These are phyloP conservation scores for Cepaea nemoralis DNA, from an alignment of 1,140 invertebrate genomes.

Conservation along the genomic window DNA sequence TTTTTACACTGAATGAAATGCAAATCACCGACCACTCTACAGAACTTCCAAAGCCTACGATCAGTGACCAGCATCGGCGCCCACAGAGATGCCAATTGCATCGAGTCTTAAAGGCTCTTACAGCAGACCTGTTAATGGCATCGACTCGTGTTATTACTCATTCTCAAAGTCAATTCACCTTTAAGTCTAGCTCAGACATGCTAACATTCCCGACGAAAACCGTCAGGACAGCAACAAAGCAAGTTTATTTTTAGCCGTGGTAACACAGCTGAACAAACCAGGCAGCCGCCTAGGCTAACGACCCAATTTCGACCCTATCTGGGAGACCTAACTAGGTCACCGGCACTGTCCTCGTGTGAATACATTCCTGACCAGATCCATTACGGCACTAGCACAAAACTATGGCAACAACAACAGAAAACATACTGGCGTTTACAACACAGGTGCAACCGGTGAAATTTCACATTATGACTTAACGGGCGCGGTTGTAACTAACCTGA, in stretches of 20 bases:
- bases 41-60: too few relatives aligned
- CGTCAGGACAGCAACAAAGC: neutral
- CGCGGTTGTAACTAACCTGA: neutral
- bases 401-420: neutral
- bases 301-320: neutral
- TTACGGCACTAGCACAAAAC: too few relatives aligned
- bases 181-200: neutral
- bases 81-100: too few relatives aligned
- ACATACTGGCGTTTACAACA: neutral
- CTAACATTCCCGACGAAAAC: neutral
- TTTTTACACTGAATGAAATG: too few relatives aligned
- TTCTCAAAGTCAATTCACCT: too few relatives aligned
- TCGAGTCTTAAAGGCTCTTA: too few relatives aligned
- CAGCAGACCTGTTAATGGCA: too few relatives aligned
- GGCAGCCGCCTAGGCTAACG: neutral
- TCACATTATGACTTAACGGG: neutral
- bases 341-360: neutral
- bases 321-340: neutral
- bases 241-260: neutral
- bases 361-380: neutral
- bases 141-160: too few relatives aligned
- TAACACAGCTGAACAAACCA: slow-evolving; percentile 3
- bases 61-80: too few relatives aligned
- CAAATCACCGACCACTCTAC: too few relatives aligned
- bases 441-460: neutral